Conservation (phyloP, 2,113 vertebrate species). For the Cinclus cinclus region DNA sequence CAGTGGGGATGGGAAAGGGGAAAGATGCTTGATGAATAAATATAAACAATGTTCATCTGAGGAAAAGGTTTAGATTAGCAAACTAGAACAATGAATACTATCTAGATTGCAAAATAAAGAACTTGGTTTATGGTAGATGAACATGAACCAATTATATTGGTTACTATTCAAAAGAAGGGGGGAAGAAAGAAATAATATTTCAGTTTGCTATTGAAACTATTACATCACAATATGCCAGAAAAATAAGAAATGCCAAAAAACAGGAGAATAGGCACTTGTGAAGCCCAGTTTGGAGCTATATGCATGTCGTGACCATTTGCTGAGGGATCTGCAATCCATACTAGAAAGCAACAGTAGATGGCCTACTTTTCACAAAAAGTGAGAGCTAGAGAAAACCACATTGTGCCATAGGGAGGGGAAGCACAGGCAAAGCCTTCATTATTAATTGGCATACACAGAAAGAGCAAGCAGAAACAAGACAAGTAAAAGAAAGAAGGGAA, state of each 20-base stretch:
- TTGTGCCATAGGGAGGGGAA: conserved; percentile 30
- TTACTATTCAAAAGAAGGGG: background rate
- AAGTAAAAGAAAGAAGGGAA: conserved; percentile 36
- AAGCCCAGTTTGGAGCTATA: background rate
- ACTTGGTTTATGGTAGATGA: background rate
- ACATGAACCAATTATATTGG: background rate
- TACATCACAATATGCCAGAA: background rate
- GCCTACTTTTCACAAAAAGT: conserved; percentile 77
- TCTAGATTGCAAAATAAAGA: background rate
- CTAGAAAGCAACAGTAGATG: conserved; percentile 78
- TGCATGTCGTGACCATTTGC: background rate
- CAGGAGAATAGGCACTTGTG: background rate
- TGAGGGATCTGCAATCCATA: conserved; percentile 52
- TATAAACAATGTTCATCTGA: background rate
- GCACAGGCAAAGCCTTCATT: conserved; percentile 35
- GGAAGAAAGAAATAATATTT: background rate
- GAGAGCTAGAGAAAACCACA: conserved; percentile 31
- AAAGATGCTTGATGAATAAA: background rate
- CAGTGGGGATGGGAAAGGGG: background rate
- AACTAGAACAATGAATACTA: background rate
- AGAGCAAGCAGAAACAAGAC: conserved; percentile 45
- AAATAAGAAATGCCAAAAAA: background rate
- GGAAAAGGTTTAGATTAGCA: background rate
- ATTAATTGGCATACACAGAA: conserved; percentile 27
- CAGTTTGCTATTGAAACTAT: background rate